Evolutionary conservation across 2,888 invertebrate genomes (phyloP).

Genomic region (Agriotes lineatus): DNA sequence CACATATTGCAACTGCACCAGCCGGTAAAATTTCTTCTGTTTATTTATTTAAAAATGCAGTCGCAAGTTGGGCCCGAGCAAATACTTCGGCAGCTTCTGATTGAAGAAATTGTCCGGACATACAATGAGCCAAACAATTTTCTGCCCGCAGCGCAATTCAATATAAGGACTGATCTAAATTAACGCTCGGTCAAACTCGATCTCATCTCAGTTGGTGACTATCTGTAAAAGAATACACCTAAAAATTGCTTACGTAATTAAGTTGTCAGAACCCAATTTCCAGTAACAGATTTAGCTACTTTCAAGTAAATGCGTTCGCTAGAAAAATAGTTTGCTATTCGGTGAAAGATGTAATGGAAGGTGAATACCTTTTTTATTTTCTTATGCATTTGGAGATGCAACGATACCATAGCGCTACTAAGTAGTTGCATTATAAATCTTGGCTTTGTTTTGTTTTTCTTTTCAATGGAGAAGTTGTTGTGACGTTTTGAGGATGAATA

Average conservation of each 20-base stretch:
- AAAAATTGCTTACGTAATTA: neutral
- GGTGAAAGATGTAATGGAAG: no score
- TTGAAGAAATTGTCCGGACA: constrained; percentile 5
- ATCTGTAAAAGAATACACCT: neutral
- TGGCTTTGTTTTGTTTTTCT: no score
- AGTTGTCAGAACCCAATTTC: neutral
- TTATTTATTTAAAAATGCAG: constrained; percentile 8
- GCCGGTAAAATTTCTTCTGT: neutral
- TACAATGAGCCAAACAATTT: constrained; percentile 19
- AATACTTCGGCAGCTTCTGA: neutral
- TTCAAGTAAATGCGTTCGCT: no score
- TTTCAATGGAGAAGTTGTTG: no score
- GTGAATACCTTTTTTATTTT: no score
- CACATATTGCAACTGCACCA: neutral
- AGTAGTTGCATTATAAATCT: no score
- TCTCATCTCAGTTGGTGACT: constrained; percentile 1
- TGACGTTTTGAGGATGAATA: no score
- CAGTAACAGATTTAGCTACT: neutral
- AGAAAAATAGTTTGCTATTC: no score
- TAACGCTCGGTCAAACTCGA: constrained; percentile 18
- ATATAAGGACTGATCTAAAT: constrained; percentile 19
- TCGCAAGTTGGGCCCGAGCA: neutral
- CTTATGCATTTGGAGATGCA: no score
- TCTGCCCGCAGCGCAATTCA: constrained; percentile 15
- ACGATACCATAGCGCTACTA: no score